phyloP scores from a whole-genome alignment of 2,888 invertebrate genomes.

The Spilosoma lubricipeda region DNA sequence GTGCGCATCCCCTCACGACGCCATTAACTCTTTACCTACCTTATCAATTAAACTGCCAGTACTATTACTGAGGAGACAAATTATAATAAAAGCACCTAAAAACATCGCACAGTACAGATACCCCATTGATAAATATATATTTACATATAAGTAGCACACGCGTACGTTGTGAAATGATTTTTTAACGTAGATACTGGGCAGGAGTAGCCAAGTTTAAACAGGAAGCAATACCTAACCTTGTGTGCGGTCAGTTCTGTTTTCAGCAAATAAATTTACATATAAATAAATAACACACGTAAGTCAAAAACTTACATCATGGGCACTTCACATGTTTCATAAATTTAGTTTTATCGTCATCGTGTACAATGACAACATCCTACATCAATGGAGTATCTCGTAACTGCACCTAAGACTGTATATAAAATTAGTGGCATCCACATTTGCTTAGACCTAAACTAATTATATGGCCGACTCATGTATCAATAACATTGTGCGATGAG shows the following conservation, averaged over 20 bases:
- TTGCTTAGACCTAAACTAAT: conserved; percentile 31
- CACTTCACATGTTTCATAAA: neutral
- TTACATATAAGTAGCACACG: neutral
- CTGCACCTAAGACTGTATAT: conserved; percentile 10
- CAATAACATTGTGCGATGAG: neutral
- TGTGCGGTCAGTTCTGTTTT: neutral
- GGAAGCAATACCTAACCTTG: neutral
- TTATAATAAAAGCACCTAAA: conserved; percentile 33
- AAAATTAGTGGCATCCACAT: conserved; percentile 31
- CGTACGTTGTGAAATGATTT: neutral
- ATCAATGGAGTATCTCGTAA: conserved; percentile 1
- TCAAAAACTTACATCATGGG: neutral
- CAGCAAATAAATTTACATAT: neutral
- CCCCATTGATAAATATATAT: neutral
- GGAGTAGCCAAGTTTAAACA: neutral
- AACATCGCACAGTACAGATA: conserved; percentile 11
- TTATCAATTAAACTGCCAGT: conserved; percentile 30
- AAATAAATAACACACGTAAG: neutral
- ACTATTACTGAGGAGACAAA: conserved; percentile 21
- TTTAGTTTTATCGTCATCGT: neutral
- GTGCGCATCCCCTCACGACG: conserved; percentile 12
- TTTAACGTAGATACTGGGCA: neutral
- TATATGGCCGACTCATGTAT: conserved; percentile 29
- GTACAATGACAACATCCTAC: too few relatives aligned
- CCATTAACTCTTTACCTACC: conserved; percentile 11